phyloP scores from a whole-genome alignment of 2,888 invertebrate species.

The Zonitis immaculata region DNA sequence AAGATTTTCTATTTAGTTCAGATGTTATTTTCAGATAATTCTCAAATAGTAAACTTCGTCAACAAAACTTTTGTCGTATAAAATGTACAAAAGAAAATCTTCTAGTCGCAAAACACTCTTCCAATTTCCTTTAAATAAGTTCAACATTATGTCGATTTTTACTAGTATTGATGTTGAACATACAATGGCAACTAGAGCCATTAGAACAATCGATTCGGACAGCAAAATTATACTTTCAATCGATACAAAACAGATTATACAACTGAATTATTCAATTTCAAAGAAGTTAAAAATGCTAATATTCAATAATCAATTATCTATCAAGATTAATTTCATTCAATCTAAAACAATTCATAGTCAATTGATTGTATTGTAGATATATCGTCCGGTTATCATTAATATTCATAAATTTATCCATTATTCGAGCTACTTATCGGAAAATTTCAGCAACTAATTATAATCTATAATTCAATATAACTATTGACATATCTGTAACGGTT shows the following conservation, averaged over 20 bases:
- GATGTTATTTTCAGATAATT: constrained; percentile 14
- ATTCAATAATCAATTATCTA: too few relatives aligned
- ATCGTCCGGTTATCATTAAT: too few relatives aligned
- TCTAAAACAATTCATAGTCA: too few relatives aligned
- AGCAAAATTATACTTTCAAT: constrained; percentile 2
- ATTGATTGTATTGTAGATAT: too few relatives aligned
- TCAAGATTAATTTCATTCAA: too few relatives aligned
- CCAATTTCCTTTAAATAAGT: constrained; percentile 4
- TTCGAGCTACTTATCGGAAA: background rate
- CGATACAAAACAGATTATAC: constrained; percentile 4
- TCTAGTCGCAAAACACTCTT: background rate
- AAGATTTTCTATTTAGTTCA: constrained; percentile 2
- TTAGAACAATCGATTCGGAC: background rate
- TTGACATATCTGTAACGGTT: background rate
- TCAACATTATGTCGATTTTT: constrained; percentile 6
- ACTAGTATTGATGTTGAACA: background rate
- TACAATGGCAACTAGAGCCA: background rate
- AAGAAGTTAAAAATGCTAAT: too few relatives aligned
- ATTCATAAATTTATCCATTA: too few relatives aligned
- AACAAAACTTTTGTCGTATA: background rate
- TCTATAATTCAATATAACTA: background rate
- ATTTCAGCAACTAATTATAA: too few relatives aligned
- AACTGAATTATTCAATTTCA: constrained; percentile 1
- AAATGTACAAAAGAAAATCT: background rate
- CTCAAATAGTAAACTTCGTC: constrained; percentile 9